Conservation (phyloP, 1,140 invertebrate genomes). For the Halyomorpha halys region DNA sequence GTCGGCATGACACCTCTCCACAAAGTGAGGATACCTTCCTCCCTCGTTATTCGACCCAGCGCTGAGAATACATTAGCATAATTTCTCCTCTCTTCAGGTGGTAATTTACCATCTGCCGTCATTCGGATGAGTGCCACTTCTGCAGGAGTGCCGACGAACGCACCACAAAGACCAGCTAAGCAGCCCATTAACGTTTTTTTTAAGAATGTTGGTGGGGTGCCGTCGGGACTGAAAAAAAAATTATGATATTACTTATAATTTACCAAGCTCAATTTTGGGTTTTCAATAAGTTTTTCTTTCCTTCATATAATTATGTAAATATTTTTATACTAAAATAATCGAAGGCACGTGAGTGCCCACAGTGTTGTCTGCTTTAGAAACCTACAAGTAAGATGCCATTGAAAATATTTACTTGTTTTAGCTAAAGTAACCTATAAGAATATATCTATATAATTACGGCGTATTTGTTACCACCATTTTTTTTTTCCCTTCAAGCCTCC, state of each 20-base stretch:
- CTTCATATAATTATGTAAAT: no score
- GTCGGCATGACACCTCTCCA: slow-evolving; percentile 73
- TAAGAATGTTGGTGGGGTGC: slow-evolving; percentile 51
- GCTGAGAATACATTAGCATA: slow-evolving; percentile 93
- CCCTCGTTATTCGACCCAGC: slow-evolving; percentile 68
- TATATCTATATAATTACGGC: no score
- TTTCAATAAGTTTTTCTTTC: no score
- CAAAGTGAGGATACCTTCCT: slow-evolving; percentile 81
- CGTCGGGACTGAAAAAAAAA: slow-evolving; percentile 40
- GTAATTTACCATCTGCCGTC: slow-evolving; percentile 91
- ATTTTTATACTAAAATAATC: no score
- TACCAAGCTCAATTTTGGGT: no score
- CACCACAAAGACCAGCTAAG: slow-evolving; percentile 73
- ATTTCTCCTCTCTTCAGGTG: slow-evolving; percentile 73
- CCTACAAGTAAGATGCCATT: no score
- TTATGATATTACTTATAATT: background rate
- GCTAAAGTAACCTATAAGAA: no score
- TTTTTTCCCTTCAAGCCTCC: no score
- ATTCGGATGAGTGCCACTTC: slow-evolving; percentile 89
- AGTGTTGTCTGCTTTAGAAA: no score
- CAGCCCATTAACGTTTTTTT: slow-evolving; percentile 65
- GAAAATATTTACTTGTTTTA: no score
- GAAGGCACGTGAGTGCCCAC: no score
- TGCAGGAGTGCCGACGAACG: slow-evolving; percentile 85
- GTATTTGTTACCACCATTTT: no score